Evolutionary conservation across 2,888 invertebrate genomes (phyloP).

Genomic region (Mesodorylaimus sp.): DNA sequence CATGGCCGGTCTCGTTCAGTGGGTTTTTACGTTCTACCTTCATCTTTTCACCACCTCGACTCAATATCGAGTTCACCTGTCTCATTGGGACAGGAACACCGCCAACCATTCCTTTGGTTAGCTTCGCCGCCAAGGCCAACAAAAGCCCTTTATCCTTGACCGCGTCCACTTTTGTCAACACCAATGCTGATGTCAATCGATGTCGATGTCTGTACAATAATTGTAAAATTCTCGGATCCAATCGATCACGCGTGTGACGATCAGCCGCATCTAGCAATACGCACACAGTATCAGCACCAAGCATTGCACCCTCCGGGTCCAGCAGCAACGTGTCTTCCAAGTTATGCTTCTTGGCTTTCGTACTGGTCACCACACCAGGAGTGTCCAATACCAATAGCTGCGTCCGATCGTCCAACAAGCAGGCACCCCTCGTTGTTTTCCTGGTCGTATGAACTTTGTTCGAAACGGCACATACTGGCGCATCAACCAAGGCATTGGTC

Average conservation of each 20-base stretch:
- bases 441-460: slow-evolving; percentile 54
- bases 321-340: slow-evolving; percentile 37
- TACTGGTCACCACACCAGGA: slow-evolving; percentile 59
- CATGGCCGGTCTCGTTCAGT: no score
- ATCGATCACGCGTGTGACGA: slow-evolving; percentile 44
- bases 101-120: slow-evolving; percentile 2
- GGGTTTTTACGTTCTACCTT: no score
- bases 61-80: no score
- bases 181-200: slow-evolving; percentile 43
- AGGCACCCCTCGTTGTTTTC: slow-evolving; percentile 1
- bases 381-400: slow-evolving; percentile 78
- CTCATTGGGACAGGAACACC: no score
- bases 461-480: slow-evolving; percentile 69
- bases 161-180: slow-evolving; percentile 62
- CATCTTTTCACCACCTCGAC: not conserved
- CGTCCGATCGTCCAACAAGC: slow-evolving; percentile 45
- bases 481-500: slow-evolving; percentile 60
- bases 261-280: slow-evolving; percentile 68
- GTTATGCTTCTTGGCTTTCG: slow-evolving; percentile 46
- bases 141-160: slow-evolving; percentile 1
- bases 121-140: not conserved
- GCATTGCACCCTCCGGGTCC: slow-evolving; percentile 41
- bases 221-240: slow-evolving; percentile 51
- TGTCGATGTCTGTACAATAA: slow-evolving; percentile 44
- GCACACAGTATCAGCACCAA: slow-evolving; percentile 39